Evolutionary conservation across 2,888 invertebrate genomes (phyloP).

Genomic region (Xestoiulus laeticollis): DNA sequence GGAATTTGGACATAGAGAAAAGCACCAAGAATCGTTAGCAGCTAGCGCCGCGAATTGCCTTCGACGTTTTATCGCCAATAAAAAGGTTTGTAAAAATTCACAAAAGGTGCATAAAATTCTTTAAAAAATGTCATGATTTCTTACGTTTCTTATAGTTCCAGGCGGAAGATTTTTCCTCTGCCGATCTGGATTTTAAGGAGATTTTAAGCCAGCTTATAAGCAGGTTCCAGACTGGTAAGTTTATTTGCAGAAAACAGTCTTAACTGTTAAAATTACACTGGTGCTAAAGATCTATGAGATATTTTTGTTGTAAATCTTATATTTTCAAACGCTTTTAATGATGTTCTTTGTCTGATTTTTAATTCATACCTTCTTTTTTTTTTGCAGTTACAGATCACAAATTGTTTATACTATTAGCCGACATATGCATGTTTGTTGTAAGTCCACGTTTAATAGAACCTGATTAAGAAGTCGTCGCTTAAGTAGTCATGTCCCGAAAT

Average conservation of each 20-base stretch:
- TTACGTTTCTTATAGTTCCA: neutral
- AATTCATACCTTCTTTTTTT: too few species aligned
- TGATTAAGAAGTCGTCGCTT: too few species aligned
- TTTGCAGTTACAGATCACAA: constrained; percentile 28
- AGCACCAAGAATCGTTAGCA: neutral
- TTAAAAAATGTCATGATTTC: neutral
- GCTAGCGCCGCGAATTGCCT: neutral
- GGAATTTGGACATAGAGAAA: constrained; percentile 30
- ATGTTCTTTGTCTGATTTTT: neutral
- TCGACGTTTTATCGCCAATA: neutral
- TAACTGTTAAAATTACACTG: neutral
- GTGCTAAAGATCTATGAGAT: neutral
- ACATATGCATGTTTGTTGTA: constrained; percentile 45
- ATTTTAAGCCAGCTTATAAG: neutral
- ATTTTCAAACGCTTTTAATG: neutral
- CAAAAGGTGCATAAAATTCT: neutral
- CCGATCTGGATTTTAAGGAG: neutral
- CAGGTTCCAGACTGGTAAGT: constrained; percentile 20
- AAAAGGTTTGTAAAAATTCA: constrained; percentile 32
- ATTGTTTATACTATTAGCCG: neutral
- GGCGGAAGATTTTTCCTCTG: neutral
- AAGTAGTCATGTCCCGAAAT: too few species aligned
- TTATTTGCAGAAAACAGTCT: neutral
- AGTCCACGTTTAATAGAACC: neutral
- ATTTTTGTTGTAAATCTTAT: neutral